phyloP scores from a whole-genome alignment of 2,888 invertebrate genomes.

The Drosophila lacicola region DNA sequence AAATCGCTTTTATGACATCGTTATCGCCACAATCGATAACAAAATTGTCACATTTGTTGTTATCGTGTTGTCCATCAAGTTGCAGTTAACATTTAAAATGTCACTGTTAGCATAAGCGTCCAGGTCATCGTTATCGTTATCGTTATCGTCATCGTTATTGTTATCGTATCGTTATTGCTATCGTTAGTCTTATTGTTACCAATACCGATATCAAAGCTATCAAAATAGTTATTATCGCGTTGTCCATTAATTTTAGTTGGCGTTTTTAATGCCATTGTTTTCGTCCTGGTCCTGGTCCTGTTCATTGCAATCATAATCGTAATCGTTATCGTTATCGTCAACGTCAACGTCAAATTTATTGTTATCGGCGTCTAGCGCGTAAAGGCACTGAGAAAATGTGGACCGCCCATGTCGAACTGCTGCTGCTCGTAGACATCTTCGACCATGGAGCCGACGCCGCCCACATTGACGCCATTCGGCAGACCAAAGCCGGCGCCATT shows the following conservation, averaged over 20 bases:
- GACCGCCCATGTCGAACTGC: slow-evolving; percentile 83
- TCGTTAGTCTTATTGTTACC: not conserved
- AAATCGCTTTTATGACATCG: not conserved
- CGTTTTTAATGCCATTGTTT: too few relatives aligned
- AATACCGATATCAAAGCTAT: not conserved
- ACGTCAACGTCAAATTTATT: slow-evolving; percentile 2
- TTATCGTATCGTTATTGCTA: not conserved
- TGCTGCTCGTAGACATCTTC: slow-evolving; percentile 81
- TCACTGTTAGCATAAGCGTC: too few relatives aligned
- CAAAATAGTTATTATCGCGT: not conserved
- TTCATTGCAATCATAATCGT: slow-evolving; percentile 9
- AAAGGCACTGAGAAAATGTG: slow-evolving; percentile 84
- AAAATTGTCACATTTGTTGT: not conserved
- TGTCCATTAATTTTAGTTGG: not conserved
- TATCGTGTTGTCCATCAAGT: not conserved
- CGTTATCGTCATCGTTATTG: not conserved
- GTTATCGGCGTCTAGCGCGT: slow-evolving; percentile 69
- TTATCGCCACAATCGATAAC: not conserved
- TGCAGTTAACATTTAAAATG: too few relatives aligned
- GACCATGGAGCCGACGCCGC: slow-evolving; percentile 38
- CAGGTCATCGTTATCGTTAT: not conserved
- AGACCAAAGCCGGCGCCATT: slow-evolving; percentile 47
- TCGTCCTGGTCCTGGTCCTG: too few relatives aligned
- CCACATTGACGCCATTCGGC: slow-evolving; percentile 48
- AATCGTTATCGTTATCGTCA: not conserved